Evolutionary conservation across 2,888 invertebrate genomes (phyloP).

Genomic region (Laspeyria flexula): DNA sequence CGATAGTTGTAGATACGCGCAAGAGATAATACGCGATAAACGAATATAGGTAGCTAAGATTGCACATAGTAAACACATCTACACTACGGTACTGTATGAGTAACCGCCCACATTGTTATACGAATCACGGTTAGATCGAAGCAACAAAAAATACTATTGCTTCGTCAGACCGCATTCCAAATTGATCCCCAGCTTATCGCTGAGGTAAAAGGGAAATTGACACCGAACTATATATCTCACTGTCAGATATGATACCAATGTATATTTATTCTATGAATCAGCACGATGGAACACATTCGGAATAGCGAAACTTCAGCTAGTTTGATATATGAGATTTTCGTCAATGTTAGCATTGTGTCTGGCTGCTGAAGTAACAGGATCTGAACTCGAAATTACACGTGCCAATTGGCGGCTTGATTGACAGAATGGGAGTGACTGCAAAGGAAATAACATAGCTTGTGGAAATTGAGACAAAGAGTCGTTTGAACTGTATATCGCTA

Average conservation of each 20-base stretch:
- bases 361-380: constrained; percentile 45
- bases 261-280: constrained; percentile 18
- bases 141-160: constrained; percentile 29
- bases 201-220: constrained; percentile 37
- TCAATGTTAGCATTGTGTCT: constrained; percentile 50
- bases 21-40: constrained; percentile 26
- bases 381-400: constrained; percentile 42
- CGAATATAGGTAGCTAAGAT: constrained; percentile 21
- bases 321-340: constrained; percentile 60
- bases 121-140: constrained; percentile 20
- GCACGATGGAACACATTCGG: constrained; percentile 14
- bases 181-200: constrained; percentile 21
- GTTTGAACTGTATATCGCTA: constrained; percentile 23
- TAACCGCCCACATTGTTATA: constrained; percentile 37
- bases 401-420: constrained; percentile 41
- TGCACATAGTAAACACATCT: constrained; percentile 33
- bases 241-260: constrained; percentile 32
- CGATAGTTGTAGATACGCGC: constrained; percentile 23
- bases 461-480: constrained; percentile 35
- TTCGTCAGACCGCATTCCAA: constrained; percentile 22
- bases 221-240: constrained; percentile 24
- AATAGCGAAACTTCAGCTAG: constrained; percentile 29
- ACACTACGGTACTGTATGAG: constrained; percentile 22
- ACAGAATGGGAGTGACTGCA: constrained; percentile 41
- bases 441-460: constrained; percentile 25